A percentile compares a stretch with the other conserved stretches of the same genome.
These are phyloP conservation scores for Drosophila melanica DNA, from an alignment of 1,140 invertebrate species.

Conservation along the genomic window DNA sequence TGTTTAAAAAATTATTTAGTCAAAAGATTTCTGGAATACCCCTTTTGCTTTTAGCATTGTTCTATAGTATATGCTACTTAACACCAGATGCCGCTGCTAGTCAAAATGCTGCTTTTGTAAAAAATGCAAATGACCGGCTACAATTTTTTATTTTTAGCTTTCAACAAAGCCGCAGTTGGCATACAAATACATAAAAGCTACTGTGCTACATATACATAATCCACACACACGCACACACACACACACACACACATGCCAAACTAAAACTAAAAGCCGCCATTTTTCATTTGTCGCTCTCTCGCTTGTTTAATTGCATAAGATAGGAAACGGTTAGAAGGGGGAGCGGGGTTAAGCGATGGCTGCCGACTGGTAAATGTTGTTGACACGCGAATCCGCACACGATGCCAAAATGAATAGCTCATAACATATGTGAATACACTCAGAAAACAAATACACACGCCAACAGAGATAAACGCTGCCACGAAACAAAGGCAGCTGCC, in stretches of 20 bases:
- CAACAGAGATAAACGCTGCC: conserved; percentile 34
- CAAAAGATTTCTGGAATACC: too few species aligned
- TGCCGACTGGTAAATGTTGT: conserved; percentile 61
- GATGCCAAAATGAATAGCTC: conserved; percentile 64
- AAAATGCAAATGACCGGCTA: conserved; percentile 19
- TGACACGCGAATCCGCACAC: conserved; percentile 63
- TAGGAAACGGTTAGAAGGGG: conserved; percentile 22
- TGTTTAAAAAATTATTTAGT: too few species aligned
- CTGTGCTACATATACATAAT: conserved; percentile 25
- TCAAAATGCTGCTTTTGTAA: not conserved
- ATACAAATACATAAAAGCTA: conserved; percentile 20
- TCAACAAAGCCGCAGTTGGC: conserved; percentile 29
- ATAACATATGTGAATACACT: conserved; percentile 61
- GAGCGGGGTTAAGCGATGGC: conserved; percentile 8
- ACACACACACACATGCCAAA: conserved; percentile 13
- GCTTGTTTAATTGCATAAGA: conserved; percentile 64
- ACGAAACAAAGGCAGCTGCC: conserved; percentile 45
- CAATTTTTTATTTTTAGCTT: conserved; percentile 11
- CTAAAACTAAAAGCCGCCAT: conserved; percentile 57
- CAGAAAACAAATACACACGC: conserved; percentile 30
- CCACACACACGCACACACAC: conserved; percentile 8
- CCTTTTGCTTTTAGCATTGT: too few species aligned
- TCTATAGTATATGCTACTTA: not conserved
- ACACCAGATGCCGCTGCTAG: conserved; percentile 21
- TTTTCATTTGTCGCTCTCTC: conserved; percentile 56